Conservation (phyloP, 92 coral and sea anemone species). For the Zoanthus solanderi region DNA sequence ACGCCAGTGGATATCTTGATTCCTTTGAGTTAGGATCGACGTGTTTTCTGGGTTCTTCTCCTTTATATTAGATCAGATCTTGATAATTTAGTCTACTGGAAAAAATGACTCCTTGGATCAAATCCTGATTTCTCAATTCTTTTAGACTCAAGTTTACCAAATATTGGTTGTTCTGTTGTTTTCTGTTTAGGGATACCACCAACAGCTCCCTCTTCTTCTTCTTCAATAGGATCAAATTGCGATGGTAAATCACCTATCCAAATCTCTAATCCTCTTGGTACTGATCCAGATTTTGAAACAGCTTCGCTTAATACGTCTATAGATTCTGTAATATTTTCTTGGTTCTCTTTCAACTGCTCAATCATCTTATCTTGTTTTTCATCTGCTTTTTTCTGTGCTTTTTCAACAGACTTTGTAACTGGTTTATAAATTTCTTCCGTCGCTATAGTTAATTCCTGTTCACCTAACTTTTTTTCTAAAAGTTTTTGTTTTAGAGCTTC, state of each 20-base stretch:
- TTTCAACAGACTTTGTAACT: background rate
- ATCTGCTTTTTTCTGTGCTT: background rate
- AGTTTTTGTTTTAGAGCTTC: too few relatives aligned
- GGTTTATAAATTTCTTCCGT: background rate
- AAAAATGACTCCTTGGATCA: background rate
- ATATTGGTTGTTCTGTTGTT: background rate
- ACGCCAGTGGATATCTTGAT: too few relatives aligned
- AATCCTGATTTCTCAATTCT: background rate
- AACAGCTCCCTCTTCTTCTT: background rate
- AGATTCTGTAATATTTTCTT: background rate
- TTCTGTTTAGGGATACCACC: background rate
- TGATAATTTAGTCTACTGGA: too few relatives aligned
- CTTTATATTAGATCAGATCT: too few relatives aligned
- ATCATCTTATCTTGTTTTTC: too few relatives aligned
- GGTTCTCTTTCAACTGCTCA: too few relatives aligned
- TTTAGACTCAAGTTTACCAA: background rate
- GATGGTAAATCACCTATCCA: constrained; percentile 21
- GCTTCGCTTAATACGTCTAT: background rate
- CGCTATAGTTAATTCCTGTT: background rate
- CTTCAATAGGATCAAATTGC: background rate
- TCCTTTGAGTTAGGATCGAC: too few relatives aligned
- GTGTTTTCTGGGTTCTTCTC: too few relatives aligned
- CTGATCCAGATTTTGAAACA: background rate
- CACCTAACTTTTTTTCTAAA: too few relatives aligned
- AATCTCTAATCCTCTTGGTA: constrained; percentile 1